phyloP scores from a whole-genome alignment of 2,888 invertebrate genomes.

The Drosophila buzzatii region DNA sequence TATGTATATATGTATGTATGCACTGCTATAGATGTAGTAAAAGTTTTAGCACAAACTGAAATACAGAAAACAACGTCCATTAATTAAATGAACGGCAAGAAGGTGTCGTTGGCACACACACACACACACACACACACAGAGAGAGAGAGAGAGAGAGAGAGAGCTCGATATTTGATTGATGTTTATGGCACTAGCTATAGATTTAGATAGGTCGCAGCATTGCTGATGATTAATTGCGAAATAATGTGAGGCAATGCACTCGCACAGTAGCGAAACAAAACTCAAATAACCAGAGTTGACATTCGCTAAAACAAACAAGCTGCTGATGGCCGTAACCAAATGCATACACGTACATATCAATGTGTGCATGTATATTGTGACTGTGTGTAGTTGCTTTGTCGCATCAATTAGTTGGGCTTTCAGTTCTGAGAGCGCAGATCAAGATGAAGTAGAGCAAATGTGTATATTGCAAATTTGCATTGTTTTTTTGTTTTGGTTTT shows the following conservation, averaged over 20 bases:
- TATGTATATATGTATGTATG: not conserved
- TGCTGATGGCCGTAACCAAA: not conserved
- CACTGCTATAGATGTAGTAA: constrained; percentile 20
- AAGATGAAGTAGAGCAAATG: not conserved
- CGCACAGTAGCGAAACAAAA: constrained; percentile 10
- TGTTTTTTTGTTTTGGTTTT: not conserved
- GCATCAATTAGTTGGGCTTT: not conserved
- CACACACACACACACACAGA: not conserved
- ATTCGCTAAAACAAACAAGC: not conserved
- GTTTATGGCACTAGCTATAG: constrained; percentile 25
- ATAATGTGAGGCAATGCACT: constrained; percentile 56
- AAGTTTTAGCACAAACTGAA: constrained; percentile 53
- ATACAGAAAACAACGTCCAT: constrained; percentile 41
- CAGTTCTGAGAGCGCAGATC: not conserved
- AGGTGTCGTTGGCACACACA: not conserved
- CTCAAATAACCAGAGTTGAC: constrained; percentile 8
- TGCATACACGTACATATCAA: not conserved
- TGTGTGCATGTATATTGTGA: too few relatives aligned
- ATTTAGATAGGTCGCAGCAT: constrained; percentile 21
- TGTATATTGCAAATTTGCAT: not conserved
- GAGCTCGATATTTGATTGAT: constrained; percentile 55
- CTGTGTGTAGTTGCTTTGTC: not conserved
- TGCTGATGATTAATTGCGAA: constrained; percentile 49
- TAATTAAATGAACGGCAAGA: constrained; percentile 49
- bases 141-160: too few relatives aligned